Evolutionary conservation across 2,797 vertebrate species (phyloP), one percentile per base, ranked within the genome.

Genomic region (Pipistrellus pipistrellus): DNA sequence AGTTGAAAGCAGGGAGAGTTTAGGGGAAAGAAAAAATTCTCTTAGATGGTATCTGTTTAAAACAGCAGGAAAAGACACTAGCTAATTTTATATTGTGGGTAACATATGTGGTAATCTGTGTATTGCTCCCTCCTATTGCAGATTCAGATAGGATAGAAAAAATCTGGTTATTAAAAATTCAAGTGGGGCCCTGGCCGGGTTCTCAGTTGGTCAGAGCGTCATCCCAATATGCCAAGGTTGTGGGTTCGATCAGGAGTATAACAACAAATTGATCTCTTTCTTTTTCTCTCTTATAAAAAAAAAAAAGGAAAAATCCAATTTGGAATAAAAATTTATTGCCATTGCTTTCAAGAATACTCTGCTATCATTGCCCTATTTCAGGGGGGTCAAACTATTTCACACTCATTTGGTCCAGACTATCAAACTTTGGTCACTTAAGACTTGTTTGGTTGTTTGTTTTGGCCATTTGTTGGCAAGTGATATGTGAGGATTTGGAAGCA

Each of bases 371-470:
- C 62, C 11, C 17, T 73, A 0, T 72, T 89, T 88, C 44, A 78
- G n/a, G 11, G 57, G 72, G 27, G 41, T 73, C 15, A 51, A 32
- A 66, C 38, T 95, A 11, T 92, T 93, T 84, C 48, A 91, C 53
- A 85, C 41, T 89, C 51, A 73, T 78, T 91, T 89, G 64, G 76
- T 90, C n/a, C 23, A 71, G 48, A 59, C 51, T 71, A 30, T 93
- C 35, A 91, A 62, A 62, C 38, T 90, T 91, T 77, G 73, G 18
- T 95, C 87, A 83, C 75, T 90, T 81, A 85, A 96, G 46, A 85
- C 48, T 72, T 75, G 30, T 90, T 93, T 83, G 38, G 12, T 88
- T 27, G 3, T 93, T 93, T 91, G n/a, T 87, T 96, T 95, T 94
- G 77, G 68, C 53, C 55, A 17, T 91, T 92, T 80, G 72, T 77